Evolutionary conservation across 1,140 invertebrate genomes (phyloP), one percentile per base, ranked within the genome.

Genomic region (Drosophila kohkoa): DNA sequence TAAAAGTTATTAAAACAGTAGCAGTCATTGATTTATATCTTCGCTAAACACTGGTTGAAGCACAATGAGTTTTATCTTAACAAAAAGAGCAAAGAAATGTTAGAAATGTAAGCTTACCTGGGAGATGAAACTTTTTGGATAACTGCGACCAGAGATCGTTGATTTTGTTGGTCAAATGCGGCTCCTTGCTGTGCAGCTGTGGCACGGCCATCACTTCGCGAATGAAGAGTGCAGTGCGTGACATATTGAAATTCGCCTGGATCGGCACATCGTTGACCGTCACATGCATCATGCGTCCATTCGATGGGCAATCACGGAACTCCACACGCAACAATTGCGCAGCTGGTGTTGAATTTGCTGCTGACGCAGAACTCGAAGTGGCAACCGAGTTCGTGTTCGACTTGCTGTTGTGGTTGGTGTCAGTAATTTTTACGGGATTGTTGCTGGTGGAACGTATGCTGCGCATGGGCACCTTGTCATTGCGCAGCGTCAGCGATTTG

Each of bases 141-240:
- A 91, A 64, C 6, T 60, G 10, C 5, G 20, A 25, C 90, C 90
- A 91, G 45, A 74, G 57, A 0, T 49, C 49, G 3, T 65, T 15
- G 5, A 46, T 25, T 16, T 63, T 64, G 6, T 0, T 3, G 4
- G n/a, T 4, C 52, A 79, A 4, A 5, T 52, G 52, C 0, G 45
- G 25, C n/a, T 74, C 16, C 28, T 54, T 75, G 7, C 64, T 74
- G 28, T 91, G 90, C 8, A 91, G 48, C 2, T 81, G 69, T 5
- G 90, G 90, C 32, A 91, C 72, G 1, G 81, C 71, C 73, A 91
- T 58, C 30, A 88, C 68, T 55, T 90, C 86, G 1, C 90, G 75
- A 35, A 91, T 86, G 16, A 91, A 67, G 1, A 55, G 10, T 0
- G 71, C 59, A 0, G 71, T 52, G 0, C 67, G 55, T 0, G 25